phyloP scores from a whole-genome alignment of 2,888 invertebrate species.

The Mechanitis messenoides region DNA sequence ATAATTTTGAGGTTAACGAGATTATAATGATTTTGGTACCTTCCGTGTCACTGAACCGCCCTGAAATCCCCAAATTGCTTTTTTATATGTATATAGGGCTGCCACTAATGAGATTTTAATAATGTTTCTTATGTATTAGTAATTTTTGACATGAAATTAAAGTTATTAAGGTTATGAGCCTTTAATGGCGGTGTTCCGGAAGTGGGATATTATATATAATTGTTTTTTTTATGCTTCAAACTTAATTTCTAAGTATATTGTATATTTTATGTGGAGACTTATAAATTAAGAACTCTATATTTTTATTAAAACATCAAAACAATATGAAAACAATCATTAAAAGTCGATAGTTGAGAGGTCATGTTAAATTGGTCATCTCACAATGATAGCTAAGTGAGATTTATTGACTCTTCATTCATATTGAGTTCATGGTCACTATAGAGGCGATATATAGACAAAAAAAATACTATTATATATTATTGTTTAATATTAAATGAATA shows the following conservation, averaged over 20 bases:
- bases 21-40: slow-evolving; percentile 75
- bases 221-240: background rate
- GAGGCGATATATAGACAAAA: too few relatives aligned
- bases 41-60: slow-evolving; percentile 62
- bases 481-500: too few relatives aligned
- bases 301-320: background rate
- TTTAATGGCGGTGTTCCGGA: slow-evolving; percentile 62
- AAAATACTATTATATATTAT: too few relatives aligned
- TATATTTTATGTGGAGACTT: background rate
- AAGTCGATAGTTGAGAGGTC: slow-evolving; percentile 39
- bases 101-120: slow-evolving; percentile 42
- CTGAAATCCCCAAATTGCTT: slow-evolving; percentile 69
- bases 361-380: slow-evolving; percentile 47
- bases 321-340: background rate
- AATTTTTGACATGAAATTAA: slow-evolving; percentile 73
- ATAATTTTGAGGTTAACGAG: slow-evolving; percentile 55
- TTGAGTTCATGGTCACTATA: slow-evolving; percentile 63
- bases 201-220: slow-evolving; percentile 30
- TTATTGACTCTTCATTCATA: slow-evolving; percentile 61
- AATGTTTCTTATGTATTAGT: too few relatives aligned
- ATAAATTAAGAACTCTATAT: too few relatives aligned
- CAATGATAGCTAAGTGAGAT: slow-evolving; percentile 63
- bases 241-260: background rate
- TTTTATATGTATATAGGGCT: slow-evolving; percentile 62
- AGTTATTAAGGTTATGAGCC: slow-evolving; percentile 67